phyloP scores from a whole-genome alignment of 2,888 invertebrate genomes.

The Callyntrura sp. region DNA sequence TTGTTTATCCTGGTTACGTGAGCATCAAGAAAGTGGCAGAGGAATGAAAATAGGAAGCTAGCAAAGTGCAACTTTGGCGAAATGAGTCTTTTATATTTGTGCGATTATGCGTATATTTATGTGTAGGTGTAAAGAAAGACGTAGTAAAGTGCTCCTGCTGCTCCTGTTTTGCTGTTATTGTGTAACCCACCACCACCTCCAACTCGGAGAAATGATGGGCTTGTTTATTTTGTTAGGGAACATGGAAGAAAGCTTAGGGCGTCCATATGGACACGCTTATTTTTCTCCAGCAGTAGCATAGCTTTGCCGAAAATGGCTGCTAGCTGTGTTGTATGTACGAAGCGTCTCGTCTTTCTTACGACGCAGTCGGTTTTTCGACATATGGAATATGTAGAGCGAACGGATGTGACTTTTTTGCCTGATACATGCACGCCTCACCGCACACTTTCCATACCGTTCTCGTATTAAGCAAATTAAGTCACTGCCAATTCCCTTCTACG shows the following conservation, averaged over 20 bases:
- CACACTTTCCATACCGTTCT: conserved; percentile 49
- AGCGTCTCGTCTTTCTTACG: neutral
- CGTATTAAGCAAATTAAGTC: conserved; percentile 37
- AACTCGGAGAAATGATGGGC: neutral
- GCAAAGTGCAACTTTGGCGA: conserved; percentile 53
- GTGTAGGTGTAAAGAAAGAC: neutral
- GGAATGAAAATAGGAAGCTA: conserved; percentile 38
- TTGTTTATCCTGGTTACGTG: conserved; percentile 43
- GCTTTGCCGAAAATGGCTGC: neutral
- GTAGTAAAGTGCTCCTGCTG: neutral
- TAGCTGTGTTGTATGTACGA: neutral
- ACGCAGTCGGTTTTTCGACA: conserved; percentile 61
- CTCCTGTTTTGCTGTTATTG: too few species aligned
- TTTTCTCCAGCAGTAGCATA: conserved; percentile 62
- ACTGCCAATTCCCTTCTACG: neutral
- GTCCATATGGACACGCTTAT: conserved; percentile 70
- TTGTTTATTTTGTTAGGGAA: conserved; percentile 25
- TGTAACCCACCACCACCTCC: too few species aligned
- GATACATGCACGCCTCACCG: conserved; percentile 15
- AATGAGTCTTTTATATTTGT: conserved; percentile 32
- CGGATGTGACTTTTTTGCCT: conserved; percentile 51
- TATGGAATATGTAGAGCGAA: conserved; percentile 70
- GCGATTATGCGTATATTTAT: neutral
- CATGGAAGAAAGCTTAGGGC: conserved; percentile 34
- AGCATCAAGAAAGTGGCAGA: conserved; percentile 3